A percentile compares a stretch with the other conserved stretches of the same genome.
phyloP scores from a whole-genome alignment of 2,888 invertebrate species.

The Mythimna pallens region DNA sequence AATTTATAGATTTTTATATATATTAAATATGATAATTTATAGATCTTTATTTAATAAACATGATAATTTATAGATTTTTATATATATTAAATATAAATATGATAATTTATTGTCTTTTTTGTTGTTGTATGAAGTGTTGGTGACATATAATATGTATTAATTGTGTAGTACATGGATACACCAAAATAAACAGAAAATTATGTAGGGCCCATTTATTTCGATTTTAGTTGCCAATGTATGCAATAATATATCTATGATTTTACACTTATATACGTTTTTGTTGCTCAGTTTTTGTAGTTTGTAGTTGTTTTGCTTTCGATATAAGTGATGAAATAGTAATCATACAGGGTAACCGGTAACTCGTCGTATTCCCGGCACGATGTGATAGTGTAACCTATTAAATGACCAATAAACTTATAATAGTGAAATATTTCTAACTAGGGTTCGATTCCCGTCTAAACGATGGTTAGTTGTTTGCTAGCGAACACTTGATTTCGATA shows the following conservation, averaged over 20 bases:
- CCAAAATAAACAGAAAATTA: no score
- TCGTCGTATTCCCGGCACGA: neutral
- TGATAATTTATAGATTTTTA: no score
- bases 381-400: no score
- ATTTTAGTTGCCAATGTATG: constrained; percentile 20
- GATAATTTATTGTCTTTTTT: no score
- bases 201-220: neutral
- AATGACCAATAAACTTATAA: no score
- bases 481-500: neutral
- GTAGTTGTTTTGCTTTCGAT: constrained; percentile 12
- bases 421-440: neutral
- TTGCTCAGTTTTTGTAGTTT: constrained; percentile 23
- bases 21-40: no score
- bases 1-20: no score
- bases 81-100: no score
- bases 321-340: neutral
- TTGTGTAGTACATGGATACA: neutral
- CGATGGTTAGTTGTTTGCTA: neutral
- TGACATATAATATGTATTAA: no score
- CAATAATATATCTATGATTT: constrained; percentile 15
- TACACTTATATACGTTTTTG: constrained; percentile 13
- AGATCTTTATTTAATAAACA: no score
- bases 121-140: no score
- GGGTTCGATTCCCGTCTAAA: constrained; percentile 17
- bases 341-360: neutral